phyloP scores from a whole-genome alignment of 2,888 invertebrate genomes.

The Temnothorax ravouxi region DNA sequence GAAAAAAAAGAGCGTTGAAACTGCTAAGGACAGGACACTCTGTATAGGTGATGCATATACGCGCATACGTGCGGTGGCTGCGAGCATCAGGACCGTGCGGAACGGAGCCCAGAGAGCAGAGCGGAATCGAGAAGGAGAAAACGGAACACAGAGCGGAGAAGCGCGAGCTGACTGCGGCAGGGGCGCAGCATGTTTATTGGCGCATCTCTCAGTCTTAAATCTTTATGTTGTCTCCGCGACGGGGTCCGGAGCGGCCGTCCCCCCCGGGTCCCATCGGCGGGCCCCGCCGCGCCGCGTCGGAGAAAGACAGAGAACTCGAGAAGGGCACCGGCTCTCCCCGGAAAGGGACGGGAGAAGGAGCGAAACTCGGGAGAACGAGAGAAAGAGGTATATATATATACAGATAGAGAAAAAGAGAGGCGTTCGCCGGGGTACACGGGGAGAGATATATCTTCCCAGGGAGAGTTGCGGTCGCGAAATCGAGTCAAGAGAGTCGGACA shows the following conservation, averaged over 20 bases:
- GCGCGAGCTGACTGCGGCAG: constrained; percentile 82
- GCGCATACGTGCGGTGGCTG: constrained; percentile 49
- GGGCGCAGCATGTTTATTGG: constrained; percentile 86
- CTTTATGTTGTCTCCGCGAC: constrained; percentile 86
- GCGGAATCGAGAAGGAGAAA: constrained; percentile 73
- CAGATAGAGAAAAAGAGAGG: constrained; percentile 62
- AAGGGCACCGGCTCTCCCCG: constrained; percentile 49
- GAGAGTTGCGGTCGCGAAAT: constrained; percentile 82
- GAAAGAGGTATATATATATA: constrained; percentile 52
- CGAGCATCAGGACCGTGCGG: constrained; percentile 54
- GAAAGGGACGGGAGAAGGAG: constrained; percentile 58
- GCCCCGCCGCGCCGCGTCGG: constrained; percentile 22
- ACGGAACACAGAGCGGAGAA: constrained; percentile 76
- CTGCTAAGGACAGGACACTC: constrained; percentile 9
- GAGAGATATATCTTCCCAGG: constrained; percentile 81
- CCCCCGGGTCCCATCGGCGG: constrained; percentile 70
- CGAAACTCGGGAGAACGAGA: constrained; percentile 54
- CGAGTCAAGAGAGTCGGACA: constrained; percentile 82
- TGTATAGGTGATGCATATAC: constrained; percentile 24
- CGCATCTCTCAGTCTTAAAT: constrained; percentile 86
- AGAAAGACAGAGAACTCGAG: constrained; percentile 58
- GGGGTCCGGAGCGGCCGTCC: constrained; percentile 77
- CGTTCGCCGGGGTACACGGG: constrained; percentile 49
- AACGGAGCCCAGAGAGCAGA: constrained; percentile 59
- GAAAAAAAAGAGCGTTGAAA: neutral